Base-by-base conservation (phyloP, 2,113 vertebrate species). In the Labrus mixtus region DNA sequence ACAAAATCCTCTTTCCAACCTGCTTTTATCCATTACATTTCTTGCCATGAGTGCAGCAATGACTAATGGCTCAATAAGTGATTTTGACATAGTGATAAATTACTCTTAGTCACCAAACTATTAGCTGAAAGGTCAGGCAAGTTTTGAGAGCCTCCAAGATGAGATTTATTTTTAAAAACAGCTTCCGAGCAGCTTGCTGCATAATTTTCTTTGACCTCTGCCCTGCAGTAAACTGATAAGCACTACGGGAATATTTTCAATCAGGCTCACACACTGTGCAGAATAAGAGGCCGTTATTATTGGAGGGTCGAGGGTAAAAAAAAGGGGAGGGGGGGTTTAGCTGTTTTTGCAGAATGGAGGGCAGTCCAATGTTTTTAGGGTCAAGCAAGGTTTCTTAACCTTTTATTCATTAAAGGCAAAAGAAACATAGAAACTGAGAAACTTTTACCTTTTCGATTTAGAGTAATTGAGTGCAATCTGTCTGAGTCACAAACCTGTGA, bases 71-170 rank as follows among this genome's bases (percentile, higher is more conserved):
- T 73, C 8, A n/a, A 22, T 4, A 11, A 43, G 59, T 19, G 17
- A 19, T 37, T 39, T 48, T 58, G 22, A 57, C 25, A 57, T 37
- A 23, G 15, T 19, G 51, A 74, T 58, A 10, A 50, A 74, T 65
- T 56, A 11, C 39, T 48, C 9, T 10, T 46, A 33, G 48, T 51
- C 19, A 51, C 48, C 6, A 51, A 51, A 51, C 19, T 51, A 51
- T 51, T n/a, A 51, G 48, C 48, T 51, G n/a, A 51, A 51, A 51
- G 17, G 48, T n/a, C 48, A 51, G n/a, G 13, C 19, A n/a, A 51
- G 48, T 51, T 51, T 6, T 64, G 6, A 36, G 36, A 73, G 46
- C 46, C 17, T 16, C 16, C 7, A 17, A 48, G 16, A n/a, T 16
- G 16, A 29, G 8, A 57, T 36, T 19, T 57, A 16, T n/a, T 33